Conservation (phyloP, 2,888 invertebrate genomes). For the Latheticus oryzae region DNA sequence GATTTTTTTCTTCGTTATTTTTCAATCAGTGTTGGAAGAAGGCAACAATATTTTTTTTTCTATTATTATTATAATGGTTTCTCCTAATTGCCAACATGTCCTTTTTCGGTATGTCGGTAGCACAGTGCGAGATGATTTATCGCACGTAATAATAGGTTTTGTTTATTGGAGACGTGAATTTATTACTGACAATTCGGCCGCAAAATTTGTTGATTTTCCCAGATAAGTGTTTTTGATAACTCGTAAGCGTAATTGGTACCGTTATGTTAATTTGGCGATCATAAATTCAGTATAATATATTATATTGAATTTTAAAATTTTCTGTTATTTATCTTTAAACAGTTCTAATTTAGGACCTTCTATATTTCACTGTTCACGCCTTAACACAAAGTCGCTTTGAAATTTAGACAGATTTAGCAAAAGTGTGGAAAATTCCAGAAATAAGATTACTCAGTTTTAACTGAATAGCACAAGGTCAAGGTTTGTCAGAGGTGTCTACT, state of each 20-base stretch:
- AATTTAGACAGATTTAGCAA: too few relatives aligned
- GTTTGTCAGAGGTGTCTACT: neutral
- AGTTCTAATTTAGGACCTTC: too few relatives aligned
- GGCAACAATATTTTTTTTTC: too few relatives aligned
- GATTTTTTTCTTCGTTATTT: too few relatives aligned
- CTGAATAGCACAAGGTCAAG: slow-evolving; percentile 28
- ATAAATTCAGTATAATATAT: too few relatives aligned
- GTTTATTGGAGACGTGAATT: slow-evolving; percentile 15
- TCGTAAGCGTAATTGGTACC: slow-evolving; percentile 17
- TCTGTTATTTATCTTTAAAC: too few relatives aligned
- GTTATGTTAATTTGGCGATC: too few relatives aligned
- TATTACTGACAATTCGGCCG: slow-evolving; percentile 1
- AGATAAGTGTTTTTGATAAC: slow-evolving; percentile 1
- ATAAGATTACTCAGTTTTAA: slow-evolving; percentile 7
- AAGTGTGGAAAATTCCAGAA: slow-evolving; percentile 6
- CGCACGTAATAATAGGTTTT: slow-evolving; percentile 23
- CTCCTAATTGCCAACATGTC: slow-evolving; percentile 17
- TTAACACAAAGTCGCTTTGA: too few relatives aligned
- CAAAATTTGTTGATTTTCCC: slow-evolving; percentile 2
- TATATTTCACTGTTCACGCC: too few relatives aligned
- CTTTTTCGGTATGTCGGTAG: slow-evolving; percentile 24
- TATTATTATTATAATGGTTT: too few relatives aligned
- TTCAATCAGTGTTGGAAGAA: too few relatives aligned
- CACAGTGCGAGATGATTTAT: slow-evolving; percentile 16
- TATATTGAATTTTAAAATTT: too few relatives aligned